A percentile compares a stretch with the other conserved stretches of the same genome.
Conservation (phyloP, 1,140 invertebrate species). For the Elymnias hypermnestra region DNA sequence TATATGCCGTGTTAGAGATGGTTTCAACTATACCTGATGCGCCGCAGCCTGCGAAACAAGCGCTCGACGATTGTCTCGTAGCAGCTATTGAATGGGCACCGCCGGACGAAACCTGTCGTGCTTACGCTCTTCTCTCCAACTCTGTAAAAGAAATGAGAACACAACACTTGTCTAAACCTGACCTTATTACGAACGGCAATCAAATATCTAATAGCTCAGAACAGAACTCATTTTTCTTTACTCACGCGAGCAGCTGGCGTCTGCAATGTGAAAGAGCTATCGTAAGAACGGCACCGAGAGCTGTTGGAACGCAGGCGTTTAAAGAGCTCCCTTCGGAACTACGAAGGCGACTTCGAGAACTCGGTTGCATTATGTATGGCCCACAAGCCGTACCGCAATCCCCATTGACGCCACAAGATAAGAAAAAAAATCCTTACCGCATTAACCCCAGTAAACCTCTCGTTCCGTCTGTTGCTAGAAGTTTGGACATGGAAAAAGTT, state of each 20-base stretch:
- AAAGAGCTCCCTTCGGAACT: constrained; percentile 48
- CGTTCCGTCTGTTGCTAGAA: constrained; percentile 22
- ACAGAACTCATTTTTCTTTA: constrained; percentile 27
- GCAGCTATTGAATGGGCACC: constrained; percentile 55
- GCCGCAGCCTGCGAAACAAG: constrained; percentile 32
- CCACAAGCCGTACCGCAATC: constrained; percentile 29
- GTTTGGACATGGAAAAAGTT: constrained; percentile 49
- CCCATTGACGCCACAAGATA: constrained; percentile 22
- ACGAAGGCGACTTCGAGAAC: constrained; percentile 43
- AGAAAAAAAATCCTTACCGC: constrained; percentile 21
- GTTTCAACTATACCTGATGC: constrained; percentile 24
- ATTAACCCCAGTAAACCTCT: constrained; percentile 12
- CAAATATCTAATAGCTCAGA: constrained; percentile 17
- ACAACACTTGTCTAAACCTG: constrained; percentile 34
- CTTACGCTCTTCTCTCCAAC: constrained; percentile 40
- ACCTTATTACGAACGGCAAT: constrained; percentile 34
- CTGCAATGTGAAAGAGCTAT: constrained; percentile 44
- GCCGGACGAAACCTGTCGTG: constrained; percentile 43
- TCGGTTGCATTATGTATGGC: constrained; percentile 57
- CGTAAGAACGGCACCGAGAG: constrained; percentile 41
- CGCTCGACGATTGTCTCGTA: constrained; percentile 48
- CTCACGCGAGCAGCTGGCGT: constrained; percentile 41
- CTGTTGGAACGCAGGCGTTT: constrained; percentile 47
- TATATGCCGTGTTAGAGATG: constrained; percentile 32
- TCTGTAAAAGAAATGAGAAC: constrained; percentile 33